Evolutionary conservation across 2,797 vertebrate genomes (phyloP), one percentile per base, ranked within the genome.

Genomic region (Sebastiscus tertius): DNA sequence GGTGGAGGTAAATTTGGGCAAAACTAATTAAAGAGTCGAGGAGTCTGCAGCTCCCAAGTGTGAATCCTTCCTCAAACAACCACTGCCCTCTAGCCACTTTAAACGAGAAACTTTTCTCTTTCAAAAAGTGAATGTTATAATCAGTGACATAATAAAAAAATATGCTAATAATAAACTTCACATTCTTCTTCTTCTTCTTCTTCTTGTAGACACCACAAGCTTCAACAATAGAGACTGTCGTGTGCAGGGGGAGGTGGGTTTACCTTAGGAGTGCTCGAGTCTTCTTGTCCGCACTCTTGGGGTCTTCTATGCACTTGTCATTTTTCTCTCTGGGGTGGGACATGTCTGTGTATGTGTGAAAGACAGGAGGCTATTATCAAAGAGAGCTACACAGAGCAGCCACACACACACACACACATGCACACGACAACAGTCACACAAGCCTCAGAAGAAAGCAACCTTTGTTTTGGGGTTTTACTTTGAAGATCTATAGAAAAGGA

Each of bases 261-360:
- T 95, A 99, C 98, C 98, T 97, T 88, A 98, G 94, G 46, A 97
- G 96, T 14, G 96, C 95, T 31, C 97, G 95, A 88, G 96, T 96
- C 93, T 97, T 98, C 95, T 98, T 99, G 84, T 99, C 98, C 81
- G 96, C 96, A 92, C 91, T 96, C 90, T 97, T 97, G 80, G 94
- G 94, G 90, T 99, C 98, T 94, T 99, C 97, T 0, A 95, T 90
- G 64, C 95, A 96, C 94, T 97, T 99, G 95, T 99, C 98, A 58
- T 94, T 95, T 93, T 97, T 96, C 75, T 97, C 96, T 91, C 96
- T 97, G 66, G 96, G 90, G 93, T 95, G 96, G 93, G 97, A 96
- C 87, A 96, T 84, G 85, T 98, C 98, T 99, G 94, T 77, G 94
- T 85, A 86, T 95, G 95, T 79, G 81, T 69, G 88, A 88, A 83